Evolutionary conservation across 2,797 vertebrate genomes (phyloP), one percentile per base, ranked within the genome.

Genomic region (Ispidina picta): DNA sequence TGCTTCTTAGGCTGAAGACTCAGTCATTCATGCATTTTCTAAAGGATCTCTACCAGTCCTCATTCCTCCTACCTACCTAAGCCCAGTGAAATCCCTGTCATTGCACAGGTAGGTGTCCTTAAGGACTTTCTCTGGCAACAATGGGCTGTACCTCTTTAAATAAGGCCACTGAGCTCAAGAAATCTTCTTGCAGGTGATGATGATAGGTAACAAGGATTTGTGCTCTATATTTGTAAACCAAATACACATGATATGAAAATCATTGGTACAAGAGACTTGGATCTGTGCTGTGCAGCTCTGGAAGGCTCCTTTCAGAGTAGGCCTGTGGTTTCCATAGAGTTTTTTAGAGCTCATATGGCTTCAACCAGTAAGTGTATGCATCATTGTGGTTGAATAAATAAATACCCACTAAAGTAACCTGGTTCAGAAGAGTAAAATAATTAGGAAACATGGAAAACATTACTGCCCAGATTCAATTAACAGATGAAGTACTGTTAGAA

Each of bases 401-500:
- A 96, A 96, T 92, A 95, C 63, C 65, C 76, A 60, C 88, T 92
- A 83, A 91, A 93, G 79, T 66, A 96, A 88, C 88, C 26, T 88
- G 77, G 69, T 89, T 96, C 75, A 81, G 86, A 89, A 95, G 92
- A 96, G 81, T 90, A 97, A 96, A 97, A 92, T 94, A 96, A 95
- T 95, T 96, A 95, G 92, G 78, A 92, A 96, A 96, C 90, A 75
- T 87, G 59, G 79, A 93, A 95, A 95, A 95, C 87, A 93, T 94
- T 94, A 92, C 79, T 72, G 90, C n/a, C 43, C 31, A 49, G 95
- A 96, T 94, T 96, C 96, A 95, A 92, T 92, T 94, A 95, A 94
- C 93, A 94, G 68, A 51, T 88, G 88, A 91, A 92, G 73, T 86
- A 92, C 90, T 94, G 79, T 96, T 90, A 94, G 94, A 92, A 96